Conservation (phyloP, 1,140 invertebrate genomes). For the Calosoma granatense region DNA sequence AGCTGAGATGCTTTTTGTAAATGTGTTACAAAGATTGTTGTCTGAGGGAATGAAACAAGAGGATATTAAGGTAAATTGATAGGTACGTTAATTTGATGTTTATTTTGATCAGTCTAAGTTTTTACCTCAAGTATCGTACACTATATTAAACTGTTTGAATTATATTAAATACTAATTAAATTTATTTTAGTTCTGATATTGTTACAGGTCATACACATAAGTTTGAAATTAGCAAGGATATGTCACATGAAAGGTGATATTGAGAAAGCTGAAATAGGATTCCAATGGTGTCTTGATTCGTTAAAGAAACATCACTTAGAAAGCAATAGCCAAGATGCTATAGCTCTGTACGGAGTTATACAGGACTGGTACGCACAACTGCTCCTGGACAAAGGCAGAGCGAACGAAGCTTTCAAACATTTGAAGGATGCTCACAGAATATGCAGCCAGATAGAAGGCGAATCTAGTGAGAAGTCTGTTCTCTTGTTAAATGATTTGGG, state of each 20-base stretch:
- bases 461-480: conserved; percentile 59
- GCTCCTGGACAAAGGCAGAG: conserved; percentile 52
- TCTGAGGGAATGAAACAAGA: conserved; percentile 53
- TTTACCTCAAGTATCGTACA: not conserved
- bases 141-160: not conserved
- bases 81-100: conserved; percentile 13
- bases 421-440: conserved; percentile 61
- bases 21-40: conserved; percentile 68
- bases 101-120: not conserved
- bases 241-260: conserved; percentile 50
- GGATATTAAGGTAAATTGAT: conserved; percentile 56
- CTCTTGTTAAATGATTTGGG: conserved; percentile 79
- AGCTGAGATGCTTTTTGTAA: conserved; percentile 73
- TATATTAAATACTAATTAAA: too few species aligned
- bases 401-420: conserved; percentile 51
- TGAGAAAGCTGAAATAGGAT: conserved; percentile 61
- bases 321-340: conserved; percentile 38
- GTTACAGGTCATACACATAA: conserved; percentile 55
- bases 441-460: conserved; percentile 53
- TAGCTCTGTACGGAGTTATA: conserved; percentile 58
- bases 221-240: conserved; percentile 64
- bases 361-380: conserved; percentile 76
- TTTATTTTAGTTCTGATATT: too few species aligned
- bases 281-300: conserved; percentile 61
- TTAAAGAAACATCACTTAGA: conserved; percentile 46